Percentiles rank a stretch among this genome's conserved stretches.
phyloP scores from a whole-genome alignment of 1,140 invertebrate species.

The Macrobrachium nipponense region DNA sequence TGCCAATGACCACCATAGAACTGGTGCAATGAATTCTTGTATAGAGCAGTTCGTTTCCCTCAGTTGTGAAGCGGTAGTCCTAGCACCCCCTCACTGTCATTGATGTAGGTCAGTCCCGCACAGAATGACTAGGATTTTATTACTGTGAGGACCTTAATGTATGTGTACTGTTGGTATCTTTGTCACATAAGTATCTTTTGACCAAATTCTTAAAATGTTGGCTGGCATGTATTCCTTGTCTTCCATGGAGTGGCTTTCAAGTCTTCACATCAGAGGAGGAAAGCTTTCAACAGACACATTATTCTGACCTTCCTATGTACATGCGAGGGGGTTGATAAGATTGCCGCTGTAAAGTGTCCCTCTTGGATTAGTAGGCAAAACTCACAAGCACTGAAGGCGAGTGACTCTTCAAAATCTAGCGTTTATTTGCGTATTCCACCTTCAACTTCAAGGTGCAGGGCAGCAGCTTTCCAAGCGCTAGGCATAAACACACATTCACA shows the following conservation, averaged over 20 bases:
- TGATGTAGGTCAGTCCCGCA: neutral
- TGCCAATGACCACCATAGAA: neutral
- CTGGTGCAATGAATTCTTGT: neutral
- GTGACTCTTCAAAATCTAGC: no score
- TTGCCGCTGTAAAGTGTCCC: slow-evolving; percentile 19
- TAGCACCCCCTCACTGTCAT: slow-evolving; percentile 24
- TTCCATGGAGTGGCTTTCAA: neutral
- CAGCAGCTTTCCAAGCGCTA: slow-evolving; percentile 29
- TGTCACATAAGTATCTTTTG: no score
- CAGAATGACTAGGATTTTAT: slow-evolving; percentile 15
- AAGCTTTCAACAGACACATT: neutral
- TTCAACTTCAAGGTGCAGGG: neutral
- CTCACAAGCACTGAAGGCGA: slow-evolving; percentile 22
- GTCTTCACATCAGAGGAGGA: no score
- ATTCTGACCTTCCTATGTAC: neutral
- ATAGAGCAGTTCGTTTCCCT: neutral
- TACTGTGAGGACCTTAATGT: slow-evolving; percentile 17
- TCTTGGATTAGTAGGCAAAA: slow-evolving; percentile 27
- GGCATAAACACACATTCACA: slow-evolving; percentile 30
- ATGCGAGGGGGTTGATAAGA: slow-evolving; percentile 41
- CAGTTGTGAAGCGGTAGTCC: slow-evolving; percentile 16
- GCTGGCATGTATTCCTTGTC: neutral
- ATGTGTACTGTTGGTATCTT: no score
- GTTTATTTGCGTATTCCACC: no score
- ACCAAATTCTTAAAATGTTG: neutral